A percentile compares a stretch with the other conserved stretches of the same genome.
phyloP scores from a whole-genome alignment of 1,140 invertebrate genomes.

The Drosophila elegans region DNA sequence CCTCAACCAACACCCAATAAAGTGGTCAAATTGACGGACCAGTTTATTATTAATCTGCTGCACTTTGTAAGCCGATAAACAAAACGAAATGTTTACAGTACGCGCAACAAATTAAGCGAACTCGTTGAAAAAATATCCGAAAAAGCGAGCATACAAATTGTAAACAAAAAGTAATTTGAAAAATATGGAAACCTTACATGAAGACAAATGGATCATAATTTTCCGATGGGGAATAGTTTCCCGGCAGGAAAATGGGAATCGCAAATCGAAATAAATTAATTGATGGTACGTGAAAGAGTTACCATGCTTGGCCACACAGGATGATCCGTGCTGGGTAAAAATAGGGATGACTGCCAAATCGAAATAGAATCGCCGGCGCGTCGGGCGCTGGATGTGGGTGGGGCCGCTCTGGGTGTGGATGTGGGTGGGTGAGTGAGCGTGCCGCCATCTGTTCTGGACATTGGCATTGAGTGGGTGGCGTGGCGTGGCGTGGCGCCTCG shows the following conservation, averaged over 20 bases:
- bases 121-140: constrained; percentile 12
- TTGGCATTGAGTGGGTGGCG: constrained; percentile 63
- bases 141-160: constrained; percentile 1
- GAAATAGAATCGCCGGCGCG: constrained; percentile 41
- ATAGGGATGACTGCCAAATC: constrained; percentile 71
- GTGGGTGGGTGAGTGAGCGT: constrained; percentile 19
- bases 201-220: constrained; percentile 31
- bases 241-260: constrained; percentile 5
- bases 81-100: constrained; percentile 33
- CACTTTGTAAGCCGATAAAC: constrained; percentile 39
- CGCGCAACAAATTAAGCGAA: constrained; percentile 29
- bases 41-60: constrained; percentile 53
- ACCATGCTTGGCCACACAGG: constrained; percentile 38
- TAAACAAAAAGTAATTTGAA: constrained; percentile 34
- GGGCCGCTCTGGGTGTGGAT: constrained; percentile 35
- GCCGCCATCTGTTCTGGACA: constrained; percentile 62
- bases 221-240: constrained; percentile 23
- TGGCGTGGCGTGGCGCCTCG: constrained; percentile 31
- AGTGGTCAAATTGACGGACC: constrained; percentile 31
- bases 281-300: constrained; percentile 36
- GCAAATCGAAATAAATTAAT: constrained; percentile 38
- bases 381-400: not conserved
- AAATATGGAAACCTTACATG: constrained; percentile 12
- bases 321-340: constrained; percentile 57
- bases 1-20: constrained; percentile 26